A percentile compares a stretch with the other conserved stretches of the same genome.
These are phyloP conservation scores for Eueides isabella DNA, from an alignment of 1,140 invertebrate species.

Conservation along the genomic window DNA sequence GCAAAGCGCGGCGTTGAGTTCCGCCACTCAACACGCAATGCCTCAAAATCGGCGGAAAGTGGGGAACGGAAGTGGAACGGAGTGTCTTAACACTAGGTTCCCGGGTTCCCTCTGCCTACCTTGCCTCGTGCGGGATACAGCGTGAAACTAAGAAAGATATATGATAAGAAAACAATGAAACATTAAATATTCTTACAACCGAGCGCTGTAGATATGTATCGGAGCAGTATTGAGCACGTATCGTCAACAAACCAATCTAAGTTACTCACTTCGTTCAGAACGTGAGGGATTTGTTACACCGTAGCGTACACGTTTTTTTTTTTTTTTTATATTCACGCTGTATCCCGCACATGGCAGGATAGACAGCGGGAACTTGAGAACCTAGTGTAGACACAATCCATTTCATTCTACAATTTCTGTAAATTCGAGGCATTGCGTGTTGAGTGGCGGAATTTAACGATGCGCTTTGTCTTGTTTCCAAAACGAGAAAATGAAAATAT, in stretches of 20 bases:
- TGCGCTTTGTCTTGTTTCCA: too few relatives aligned
- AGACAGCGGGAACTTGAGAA: too few relatives aligned
- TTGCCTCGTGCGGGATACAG: too few relatives aligned
- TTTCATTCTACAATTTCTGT: too few relatives aligned
- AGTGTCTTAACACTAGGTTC: neutral
- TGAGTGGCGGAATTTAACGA: too few relatives aligned
- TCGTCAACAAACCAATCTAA: conserved; percentile 28
- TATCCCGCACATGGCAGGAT: too few relatives aligned
- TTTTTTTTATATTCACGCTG: too few relatives aligned
- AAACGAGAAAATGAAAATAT: too few relatives aligned
- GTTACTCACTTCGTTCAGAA: conserved; percentile 18
- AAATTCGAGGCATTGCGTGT: too few relatives aligned
- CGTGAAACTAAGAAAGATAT: too few relatives aligned
- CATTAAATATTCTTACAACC: conserved; percentile 2
- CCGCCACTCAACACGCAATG: neutral
- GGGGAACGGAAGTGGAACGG: neutral
- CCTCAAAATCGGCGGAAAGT: too few relatives aligned
- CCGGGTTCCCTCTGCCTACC: neutral
- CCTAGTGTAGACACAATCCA: neutral
- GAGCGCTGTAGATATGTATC: neutral
- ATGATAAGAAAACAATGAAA: neutral
- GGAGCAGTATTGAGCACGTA: conserved; percentile 22
- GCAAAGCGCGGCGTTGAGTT: too few relatives aligned
- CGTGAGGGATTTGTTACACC: conserved; percentile 8
- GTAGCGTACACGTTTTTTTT: neutral